These are phyloP conservation scores for Takifugu ocellatus DNA, from an alignment of 2,797 vertebrate genomes.

Conservation along the genomic window DNA sequence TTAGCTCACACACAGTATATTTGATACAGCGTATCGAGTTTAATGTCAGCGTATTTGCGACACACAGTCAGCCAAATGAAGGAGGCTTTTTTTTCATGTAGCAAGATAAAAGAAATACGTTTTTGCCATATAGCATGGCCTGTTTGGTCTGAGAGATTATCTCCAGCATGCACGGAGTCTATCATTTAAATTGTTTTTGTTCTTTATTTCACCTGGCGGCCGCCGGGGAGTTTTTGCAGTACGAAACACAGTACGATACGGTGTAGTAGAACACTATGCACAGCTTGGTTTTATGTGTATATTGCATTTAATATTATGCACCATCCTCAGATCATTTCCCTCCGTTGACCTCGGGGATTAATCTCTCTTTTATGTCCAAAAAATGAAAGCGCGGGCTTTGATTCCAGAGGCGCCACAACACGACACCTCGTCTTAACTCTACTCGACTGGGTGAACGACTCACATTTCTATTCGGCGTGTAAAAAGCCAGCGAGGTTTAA, in stretches of 20 bases:
- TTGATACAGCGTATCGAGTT: constrained; percentile 42
- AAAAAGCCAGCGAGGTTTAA: background rate
- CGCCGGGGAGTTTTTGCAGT: constrained; percentile 42
- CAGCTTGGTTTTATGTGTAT: constrained; percentile 36
- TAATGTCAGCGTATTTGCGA: constrained; percentile 41
- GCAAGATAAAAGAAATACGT: constrained; percentile 51
- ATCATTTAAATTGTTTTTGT: constrained; percentile 46
- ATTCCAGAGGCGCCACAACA: constrained; percentile 12
- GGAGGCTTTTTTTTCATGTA: constrained; percentile 69
- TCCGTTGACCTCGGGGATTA: constrained; percentile 28
- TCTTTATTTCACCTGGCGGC: constrained; percentile 30
- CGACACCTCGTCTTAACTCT: constrained; percentile 19
- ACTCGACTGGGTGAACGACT: constrained; percentile 21
- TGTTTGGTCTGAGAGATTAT: constrained; percentile 61
- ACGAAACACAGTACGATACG: constrained; percentile 35
- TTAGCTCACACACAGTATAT: constrained; percentile 59
- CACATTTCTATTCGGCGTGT: constrained; percentile 18
- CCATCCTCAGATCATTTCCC: constrained; percentile 21
- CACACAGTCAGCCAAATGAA: constrained; percentile 73
- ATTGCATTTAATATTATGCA: constrained; percentile 1
- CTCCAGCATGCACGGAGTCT: constrained; percentile 50
- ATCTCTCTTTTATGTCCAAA: constrained; percentile 18
- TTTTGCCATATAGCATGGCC: constrained; percentile 45
- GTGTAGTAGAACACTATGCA: constrained; percentile 45
- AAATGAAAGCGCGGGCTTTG: constrained; percentile 31